phyloP scores from a whole-genome alignment of 2,113 vertebrate species.

The Mesembrinibis cayennensis region DNA sequence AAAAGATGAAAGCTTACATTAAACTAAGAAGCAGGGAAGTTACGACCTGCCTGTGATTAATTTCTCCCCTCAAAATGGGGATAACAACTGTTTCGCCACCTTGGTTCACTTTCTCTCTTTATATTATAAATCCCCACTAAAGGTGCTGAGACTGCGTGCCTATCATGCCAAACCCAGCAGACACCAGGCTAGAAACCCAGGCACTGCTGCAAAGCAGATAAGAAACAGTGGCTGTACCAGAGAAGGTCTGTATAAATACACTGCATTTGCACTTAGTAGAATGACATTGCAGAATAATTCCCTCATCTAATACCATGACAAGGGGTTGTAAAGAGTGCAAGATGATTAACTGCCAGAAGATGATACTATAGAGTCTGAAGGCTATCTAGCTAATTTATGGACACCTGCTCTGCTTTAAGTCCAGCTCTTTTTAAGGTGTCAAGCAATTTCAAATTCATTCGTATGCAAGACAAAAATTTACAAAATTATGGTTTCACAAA shows the following conservation, averaged over 20 bases:
- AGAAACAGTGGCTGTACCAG: neutral
- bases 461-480: neutral
- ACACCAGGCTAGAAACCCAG: neutral
- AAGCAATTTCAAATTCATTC: neutral
- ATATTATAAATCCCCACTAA: neutral
- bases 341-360: neutral
- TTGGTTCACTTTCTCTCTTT: neutral
- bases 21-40: neutral
- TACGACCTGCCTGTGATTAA: neutral
- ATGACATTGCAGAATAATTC: neutral
- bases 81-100: neutral
- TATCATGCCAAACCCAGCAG: neutral
- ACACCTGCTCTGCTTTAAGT: neutral
- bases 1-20: neutral
- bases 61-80: neutral
- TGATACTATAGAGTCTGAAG: neutral
- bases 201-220: neutral
- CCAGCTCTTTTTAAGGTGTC: neutral
- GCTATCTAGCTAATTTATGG: neutral
- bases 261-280: neutral
- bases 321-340: neutral
- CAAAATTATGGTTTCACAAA: neutral
- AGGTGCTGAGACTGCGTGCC: fast-evolving
- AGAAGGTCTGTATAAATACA: neutral
- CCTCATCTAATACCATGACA: neutral